Conservation (phyloP, 2,888 invertebrate species). For the Drosophila recens region DNA sequence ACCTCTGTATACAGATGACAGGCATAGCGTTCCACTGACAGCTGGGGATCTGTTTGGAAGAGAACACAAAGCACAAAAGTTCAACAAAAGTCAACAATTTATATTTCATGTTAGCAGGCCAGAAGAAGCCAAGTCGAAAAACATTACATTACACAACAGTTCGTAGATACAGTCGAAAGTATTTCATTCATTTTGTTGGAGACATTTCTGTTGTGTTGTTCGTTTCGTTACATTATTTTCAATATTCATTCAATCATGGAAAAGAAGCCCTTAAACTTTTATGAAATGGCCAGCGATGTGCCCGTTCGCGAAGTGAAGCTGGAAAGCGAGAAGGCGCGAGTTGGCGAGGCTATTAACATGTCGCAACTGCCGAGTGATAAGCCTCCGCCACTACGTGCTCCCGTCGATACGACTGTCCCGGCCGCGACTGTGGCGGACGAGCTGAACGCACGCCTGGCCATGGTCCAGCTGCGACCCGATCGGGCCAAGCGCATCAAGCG, state of each 20-base stretch:
- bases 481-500: constrained; percentile 75
- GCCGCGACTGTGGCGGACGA: constrained; percentile 76
- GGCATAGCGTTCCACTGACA: constrained; percentile 84
- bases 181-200: constrained; percentile 13
- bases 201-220: constrained; percentile 26
- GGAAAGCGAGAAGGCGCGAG: constrained; percentile 39
- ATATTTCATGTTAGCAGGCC: constrained; percentile 33
- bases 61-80: constrained; percentile 20
- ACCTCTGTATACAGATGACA: constrained; percentile 89
- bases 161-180: background rate
- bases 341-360: constrained; percentile 46
- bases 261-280: constrained; percentile 56
- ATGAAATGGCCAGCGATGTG: constrained; percentile 49
- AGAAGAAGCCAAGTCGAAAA: background rate
- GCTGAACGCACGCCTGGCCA: constrained; percentile 69
- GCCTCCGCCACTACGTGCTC: constrained; percentile 10
- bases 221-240: constrained; percentile 15
- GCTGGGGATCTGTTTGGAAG: constrained; percentile 61
- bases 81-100: constrained; percentile 13
- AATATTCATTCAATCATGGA: constrained; percentile 42
- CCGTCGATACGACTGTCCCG: constrained; percentile 26
- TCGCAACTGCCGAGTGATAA: constrained; percentile 38
- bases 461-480: constrained; percentile 72
- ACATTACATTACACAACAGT: constrained; percentile 4
- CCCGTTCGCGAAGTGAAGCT: constrained; percentile 48